Percentiles rank a stretch among this genome's conserved stretches.
These are phyloP conservation scores for Microcebus ravelobensis DNA, from an alignment of 2,113 vertebrate species.

Conservation along the genomic window DNA sequence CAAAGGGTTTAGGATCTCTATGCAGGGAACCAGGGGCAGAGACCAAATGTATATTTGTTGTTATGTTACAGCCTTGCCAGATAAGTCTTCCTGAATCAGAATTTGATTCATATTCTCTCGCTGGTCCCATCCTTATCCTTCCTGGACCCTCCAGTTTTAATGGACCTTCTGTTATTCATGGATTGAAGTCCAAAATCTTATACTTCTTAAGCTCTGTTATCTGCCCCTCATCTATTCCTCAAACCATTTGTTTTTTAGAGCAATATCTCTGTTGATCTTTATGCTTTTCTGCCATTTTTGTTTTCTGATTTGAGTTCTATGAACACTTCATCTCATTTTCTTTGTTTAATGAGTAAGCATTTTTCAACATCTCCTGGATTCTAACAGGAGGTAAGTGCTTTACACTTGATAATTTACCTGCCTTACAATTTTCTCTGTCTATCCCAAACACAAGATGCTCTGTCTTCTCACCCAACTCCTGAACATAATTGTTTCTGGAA, in stretches of 20 bases:
- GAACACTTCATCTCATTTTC: not conserved
- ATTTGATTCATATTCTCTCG: not conserved
- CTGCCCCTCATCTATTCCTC: not conserved
- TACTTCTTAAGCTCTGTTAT: not conserved
- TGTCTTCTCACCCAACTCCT: not conserved
- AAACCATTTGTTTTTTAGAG: not conserved
- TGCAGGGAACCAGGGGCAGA: not conserved
- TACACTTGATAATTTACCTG: not conserved
- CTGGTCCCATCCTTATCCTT: not conserved
- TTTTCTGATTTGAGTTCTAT: conserved; percentile 2
- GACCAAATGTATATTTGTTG: not conserved
- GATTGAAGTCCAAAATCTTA: not conserved
- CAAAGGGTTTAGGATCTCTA: not conserved
- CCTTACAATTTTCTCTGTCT: not conserved
- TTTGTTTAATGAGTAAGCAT: conserved; percentile 10
- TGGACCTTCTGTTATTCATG: not conserved
- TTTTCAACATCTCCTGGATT: not conserved
- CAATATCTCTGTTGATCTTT: not conserved
- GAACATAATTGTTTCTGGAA: not conserved
- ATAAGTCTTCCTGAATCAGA: not conserved
- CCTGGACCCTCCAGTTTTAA: not conserved
- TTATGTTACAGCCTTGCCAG: not conserved
- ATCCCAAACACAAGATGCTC: not conserved
- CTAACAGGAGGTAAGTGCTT: not conserved
- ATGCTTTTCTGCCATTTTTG: conserved; percentile 20